Percentiles rank a stretch among this genome's conserved stretches.
phyloP scores from a whole-genome alignment of 1,140 invertebrate species.

The Euwallacea fornicatus region DNA sequence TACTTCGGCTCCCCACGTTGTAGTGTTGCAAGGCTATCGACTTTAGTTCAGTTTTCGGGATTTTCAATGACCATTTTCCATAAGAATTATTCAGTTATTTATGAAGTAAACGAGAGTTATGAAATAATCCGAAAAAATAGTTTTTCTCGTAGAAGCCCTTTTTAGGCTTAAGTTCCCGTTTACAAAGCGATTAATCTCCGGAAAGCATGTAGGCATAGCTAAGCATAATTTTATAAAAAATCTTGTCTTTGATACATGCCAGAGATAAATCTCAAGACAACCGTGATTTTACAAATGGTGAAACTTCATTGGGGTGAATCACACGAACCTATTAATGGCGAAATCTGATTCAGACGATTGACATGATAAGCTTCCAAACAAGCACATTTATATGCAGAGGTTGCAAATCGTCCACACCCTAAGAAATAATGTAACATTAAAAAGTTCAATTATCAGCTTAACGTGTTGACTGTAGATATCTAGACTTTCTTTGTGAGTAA shows the following conservation, averaged over 20 bases:
- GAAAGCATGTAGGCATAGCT: no score
- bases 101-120: no score
- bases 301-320: no score
- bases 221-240: no score
- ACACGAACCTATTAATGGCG: neutral
- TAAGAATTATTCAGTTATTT: no score
- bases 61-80: constrained; percentile 7
- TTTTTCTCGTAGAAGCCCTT: no score
- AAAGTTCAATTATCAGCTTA: constrained; percentile 8
- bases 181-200: no score
- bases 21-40: constrained; percentile 14
- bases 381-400: constrained; percentile 13
- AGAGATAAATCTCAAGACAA: no score
- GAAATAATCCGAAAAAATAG: no score
- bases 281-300: neutral
- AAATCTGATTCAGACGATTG: constrained; percentile 23
- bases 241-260: no score
- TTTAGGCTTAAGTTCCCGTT: no score
- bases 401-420: constrained; percentile 17
- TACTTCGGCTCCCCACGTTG: constrained; percentile 48
- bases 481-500: constrained; percentile 7
- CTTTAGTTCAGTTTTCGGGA: constrained; percentile 18
- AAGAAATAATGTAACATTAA: constrained; percentile 17
- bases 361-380: constrained; percentile 13
- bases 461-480: neutral